Conservation (phyloP, 1,140 invertebrate species). For the Bombus impatiens region DNA sequence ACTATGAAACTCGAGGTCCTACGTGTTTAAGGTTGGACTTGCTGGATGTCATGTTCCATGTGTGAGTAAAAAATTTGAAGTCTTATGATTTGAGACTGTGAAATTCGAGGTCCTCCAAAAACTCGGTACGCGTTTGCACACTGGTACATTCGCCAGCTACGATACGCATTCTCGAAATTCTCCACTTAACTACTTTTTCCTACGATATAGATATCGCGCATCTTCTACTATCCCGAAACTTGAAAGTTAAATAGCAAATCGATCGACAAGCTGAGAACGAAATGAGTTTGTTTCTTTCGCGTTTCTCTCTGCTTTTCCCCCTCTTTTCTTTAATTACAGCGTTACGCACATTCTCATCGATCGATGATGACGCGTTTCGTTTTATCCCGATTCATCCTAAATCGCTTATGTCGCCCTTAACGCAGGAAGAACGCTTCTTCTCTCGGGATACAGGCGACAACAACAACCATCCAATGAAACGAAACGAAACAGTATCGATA, state of each 20-base stretch:
- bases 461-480: not conserved
- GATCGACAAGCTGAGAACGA: too few species aligned
- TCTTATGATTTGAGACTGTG: not conserved
- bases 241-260: not conserved
- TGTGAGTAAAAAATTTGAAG: too few species aligned
- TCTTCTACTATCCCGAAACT: not conserved
- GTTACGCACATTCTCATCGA: too few species aligned
- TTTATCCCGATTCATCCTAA: not conserved
- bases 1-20: not conserved
- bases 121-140: too few species aligned
- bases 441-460: not conserved
- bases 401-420: not conserved
- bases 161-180: too few species aligned
- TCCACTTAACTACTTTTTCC: too few species aligned
- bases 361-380: too few species aligned
- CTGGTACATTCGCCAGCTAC: too few species aligned
- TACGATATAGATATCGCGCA: too few species aligned
- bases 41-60: too few species aligned
- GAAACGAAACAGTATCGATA: slow-evolving; percentile 3
- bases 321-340: not conserved
- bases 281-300: not conserved
- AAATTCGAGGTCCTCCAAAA: not conserved
- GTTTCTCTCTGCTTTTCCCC: not conserved
- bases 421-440: not conserved
- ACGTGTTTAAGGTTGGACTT: not conserved